Percentiles rank a stretch among this genome's conserved stretches.
phyloP scores from a whole-genome alignment of 2,113 vertebrate genomes.

The Pantherophis guttatus region DNA sequence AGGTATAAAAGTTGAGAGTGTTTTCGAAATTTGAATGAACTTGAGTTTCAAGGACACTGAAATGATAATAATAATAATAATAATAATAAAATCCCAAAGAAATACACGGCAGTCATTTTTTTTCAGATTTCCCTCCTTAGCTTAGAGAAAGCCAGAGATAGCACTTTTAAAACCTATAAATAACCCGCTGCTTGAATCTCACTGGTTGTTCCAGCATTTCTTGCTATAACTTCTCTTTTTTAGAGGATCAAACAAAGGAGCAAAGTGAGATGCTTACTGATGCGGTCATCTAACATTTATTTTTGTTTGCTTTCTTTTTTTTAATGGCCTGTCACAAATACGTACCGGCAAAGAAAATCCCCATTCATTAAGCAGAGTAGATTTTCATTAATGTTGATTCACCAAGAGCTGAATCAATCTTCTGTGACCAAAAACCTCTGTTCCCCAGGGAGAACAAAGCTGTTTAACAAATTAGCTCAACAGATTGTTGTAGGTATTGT shows the following conservation, averaged over 20 bases:
- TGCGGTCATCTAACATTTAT: constrained; percentile 41
- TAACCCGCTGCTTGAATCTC: too few species aligned
- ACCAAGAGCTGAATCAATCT: constrained; percentile 77
- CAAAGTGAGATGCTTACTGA: background rate
- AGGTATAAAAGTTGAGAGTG: background rate
- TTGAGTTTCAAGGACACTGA: background rate
- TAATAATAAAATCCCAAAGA: background rate
- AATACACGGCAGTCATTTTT: background rate
- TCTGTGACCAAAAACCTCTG: constrained; percentile 68
- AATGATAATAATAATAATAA: background rate
- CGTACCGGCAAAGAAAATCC: background rate
- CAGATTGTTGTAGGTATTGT: constrained; percentile 69
- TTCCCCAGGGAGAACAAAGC: constrained; percentile 68
- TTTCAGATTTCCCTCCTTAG: background rate
- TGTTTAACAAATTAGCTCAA: constrained; percentile 73
- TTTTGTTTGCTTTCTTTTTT: constrained; percentile 67
- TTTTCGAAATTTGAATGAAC: background rate
- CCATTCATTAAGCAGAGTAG: constrained; percentile 72
- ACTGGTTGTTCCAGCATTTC: background rate
- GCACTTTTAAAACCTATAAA: background rate
- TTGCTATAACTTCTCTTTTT: background rate
- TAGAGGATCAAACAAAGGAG: background rate
- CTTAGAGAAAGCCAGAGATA: background rate
- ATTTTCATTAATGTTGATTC: constrained; percentile 77
- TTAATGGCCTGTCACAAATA: constrained; percentile 67